A percentile compares a stretch with the other conserved stretches of the same genome.
Evolutionary conservation across 1,140 invertebrate species (phyloP).

Genomic region (Rhizoglyphus robini): DNA sequence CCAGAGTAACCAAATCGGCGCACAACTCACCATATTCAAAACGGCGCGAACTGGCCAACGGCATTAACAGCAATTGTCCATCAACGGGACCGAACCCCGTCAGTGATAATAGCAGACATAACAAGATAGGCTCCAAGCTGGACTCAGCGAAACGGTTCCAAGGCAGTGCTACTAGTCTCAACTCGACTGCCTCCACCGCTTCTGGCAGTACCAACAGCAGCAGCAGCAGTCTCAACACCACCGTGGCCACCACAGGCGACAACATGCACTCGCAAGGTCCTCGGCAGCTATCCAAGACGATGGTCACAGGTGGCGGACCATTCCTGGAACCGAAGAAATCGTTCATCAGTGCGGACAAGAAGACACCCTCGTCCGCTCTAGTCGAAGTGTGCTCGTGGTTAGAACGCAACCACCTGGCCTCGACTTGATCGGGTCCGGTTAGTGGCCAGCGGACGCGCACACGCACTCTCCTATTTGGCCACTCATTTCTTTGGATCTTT

Average conservation of each 20-base stretch:
- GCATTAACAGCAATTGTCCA: neutral
- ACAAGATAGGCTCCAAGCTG: neutral
- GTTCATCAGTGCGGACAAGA: neutral
- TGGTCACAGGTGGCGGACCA: neutral
- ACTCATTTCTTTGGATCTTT: too few species aligned
- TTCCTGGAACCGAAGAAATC: neutral
- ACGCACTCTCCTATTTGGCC: too few species aligned
- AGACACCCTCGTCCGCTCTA: neutral
- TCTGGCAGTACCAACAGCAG: neutral
- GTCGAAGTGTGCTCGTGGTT: slow-evolving; percentile 6
- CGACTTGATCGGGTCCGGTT: neutral
- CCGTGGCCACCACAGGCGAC: neutral
- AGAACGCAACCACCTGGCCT: slow-evolving; percentile 2
- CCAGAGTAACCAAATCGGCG: slow-evolving; percentile 1
- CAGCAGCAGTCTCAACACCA: neutral
- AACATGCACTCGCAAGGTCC: neutral
- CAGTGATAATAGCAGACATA: neutral
- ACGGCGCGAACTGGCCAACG: neutral
- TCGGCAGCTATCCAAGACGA: neutral
- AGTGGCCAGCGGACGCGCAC: too few species aligned
- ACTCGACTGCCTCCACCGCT: slow-evolving; percentile 2
- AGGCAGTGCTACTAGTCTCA: slow-evolving; percentile 14
- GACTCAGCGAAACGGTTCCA: neutral
- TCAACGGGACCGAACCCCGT: neutral
- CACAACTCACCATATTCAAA: neutral